Evolutionary conservation across 2,888 invertebrate genomes (phyloP), one percentile per base, ranked within the genome.

Genomic region (Pediacus dermestoides): DNA sequence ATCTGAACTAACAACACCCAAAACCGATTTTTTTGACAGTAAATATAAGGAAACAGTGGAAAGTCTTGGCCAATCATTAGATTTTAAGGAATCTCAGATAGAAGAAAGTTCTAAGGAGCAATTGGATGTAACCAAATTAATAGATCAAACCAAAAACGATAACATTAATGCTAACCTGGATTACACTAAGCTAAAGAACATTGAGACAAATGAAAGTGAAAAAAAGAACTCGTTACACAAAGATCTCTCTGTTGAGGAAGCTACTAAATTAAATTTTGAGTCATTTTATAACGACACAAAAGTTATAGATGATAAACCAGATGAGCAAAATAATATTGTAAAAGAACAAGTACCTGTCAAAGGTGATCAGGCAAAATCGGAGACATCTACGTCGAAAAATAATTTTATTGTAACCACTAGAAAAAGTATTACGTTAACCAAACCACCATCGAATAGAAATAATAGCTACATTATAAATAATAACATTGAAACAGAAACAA

Each of bases 201-300:
- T 64, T 9, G 50, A 57, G 1, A 50, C 45, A 21, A 61, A 64
- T 41, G 56, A 58, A 32, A 59, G 54, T 2, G 41, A 48, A 22
- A 51, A 55, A 15, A 63, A 58, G 41, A 60, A 58, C 30, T 57
- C 58, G 6, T 48, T 60, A 9, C 60, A 61, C 28, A 61, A 63
- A 42, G 60, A 64, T 37, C 41, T 58, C 2, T 56, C 69, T 38
- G 68, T 70, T 14, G 67, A 73, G 52, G 71, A 72, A 46, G 72
- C 67, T 37, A 63, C 70, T 40, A 70, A 67, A 48, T 67, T 76
- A 46, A 68, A 71, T 46, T 70, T 70, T 30, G 68, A 71, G 51
- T 71, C 75, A 34, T 68, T 69, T 43, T 74, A 73, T 48, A 75
- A 76, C 51, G 74, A 77, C 63, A 76, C 76, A 50, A 74, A 75